A percentile compares a stretch with the other conserved stretches of the same genome.
Evolutionary conservation across 2,113 vertebrate species (phyloP).

Genomic region (Probosciger aterrimus): DNA sequence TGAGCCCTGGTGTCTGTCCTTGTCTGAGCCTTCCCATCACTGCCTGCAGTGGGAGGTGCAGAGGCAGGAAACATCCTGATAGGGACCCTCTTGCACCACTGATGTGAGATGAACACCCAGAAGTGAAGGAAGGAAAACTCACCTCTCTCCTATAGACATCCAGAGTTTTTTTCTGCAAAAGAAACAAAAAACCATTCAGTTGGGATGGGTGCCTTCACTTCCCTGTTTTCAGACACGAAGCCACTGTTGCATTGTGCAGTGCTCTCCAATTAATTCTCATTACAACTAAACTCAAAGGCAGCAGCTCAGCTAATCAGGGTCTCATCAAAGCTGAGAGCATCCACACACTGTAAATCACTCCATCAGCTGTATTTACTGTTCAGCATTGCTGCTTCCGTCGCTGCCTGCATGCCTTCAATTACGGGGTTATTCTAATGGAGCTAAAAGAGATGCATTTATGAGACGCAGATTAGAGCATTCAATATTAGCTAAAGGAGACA

Average conservation of each 20-base stretch:
- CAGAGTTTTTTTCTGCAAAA: conserved; percentile 84
- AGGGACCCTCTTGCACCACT: background rate
- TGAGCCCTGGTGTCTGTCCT: background rate
- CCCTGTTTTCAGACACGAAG: background rate
- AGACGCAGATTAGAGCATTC: conserved; percentile 68
- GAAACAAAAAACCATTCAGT: conserved; percentile 18
- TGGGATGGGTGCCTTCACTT: background rate
- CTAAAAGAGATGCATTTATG: conserved; percentile 66
- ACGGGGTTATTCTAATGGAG: conserved; percentile 57
- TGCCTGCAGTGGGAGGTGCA: background rate
- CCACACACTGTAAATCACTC: conserved; percentile 24
- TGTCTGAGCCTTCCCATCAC: background rate
- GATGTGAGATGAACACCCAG: background rate
- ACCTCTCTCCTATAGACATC: conserved; percentile 88
- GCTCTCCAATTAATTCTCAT: conserved; percentile 26
- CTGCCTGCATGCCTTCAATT: conserved; percentile 63
- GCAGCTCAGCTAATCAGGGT: conserved; percentile 48
- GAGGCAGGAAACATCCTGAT: background rate
- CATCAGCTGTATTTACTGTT: conserved; percentile 58
- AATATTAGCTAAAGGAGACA: conserved; percentile 63
- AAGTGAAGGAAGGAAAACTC: conserved; percentile 52
- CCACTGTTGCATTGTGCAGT: background rate
- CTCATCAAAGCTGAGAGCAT: conserved; percentile 54
- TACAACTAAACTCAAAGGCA: conserved; percentile 60
- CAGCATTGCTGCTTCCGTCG: conserved; percentile 41